Evolutionary conservation across 2,797 vertebrate genomes (phyloP), one percentile per base, ranked within the genome.

Genomic region (Acanthornis magna): DNA sequence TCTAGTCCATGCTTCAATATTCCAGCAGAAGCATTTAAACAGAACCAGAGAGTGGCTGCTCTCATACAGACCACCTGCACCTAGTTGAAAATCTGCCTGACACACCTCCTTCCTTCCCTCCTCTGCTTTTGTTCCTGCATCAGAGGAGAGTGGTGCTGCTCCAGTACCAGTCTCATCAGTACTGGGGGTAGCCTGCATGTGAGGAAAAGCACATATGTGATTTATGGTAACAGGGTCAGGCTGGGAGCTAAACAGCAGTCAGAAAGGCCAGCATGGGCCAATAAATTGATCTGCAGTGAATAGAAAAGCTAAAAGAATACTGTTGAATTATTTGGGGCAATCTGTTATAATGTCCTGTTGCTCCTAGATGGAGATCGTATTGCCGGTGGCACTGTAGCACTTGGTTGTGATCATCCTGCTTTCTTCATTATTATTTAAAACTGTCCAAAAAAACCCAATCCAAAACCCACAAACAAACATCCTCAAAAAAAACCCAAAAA

Each of bases 361-460:
- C 57, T 93, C 45, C 58, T 77, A 62, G 18, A 42, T 15, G 16
- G 47, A 65, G 55, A 50, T 36, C 38, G 38, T 43, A 17, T 40
- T 90, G 77, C 85, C 1, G 0, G 15, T 62, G 47, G 38, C 65
- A 54, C 40, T 9, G 3, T 53, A 80, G n/a, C 40, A 51, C 30
- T 77, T 74, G 34, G 25, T 42, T 84, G 61, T 68, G 26, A 47
- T 82, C 55, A 50, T 73, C 10, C 32, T 47, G 30, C 27, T 65
- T 22, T 50, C 58, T 62, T 34, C 22, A n/a, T 82, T 8, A 5
- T 61, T 43, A 48, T 38, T 66, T 68, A 77, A 67, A 74, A 47
- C 8, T 19, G 48, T 18, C 5, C 0, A 60, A 74, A 91, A 17
- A 63, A 62, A 9, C 1, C 3, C 13, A n/a, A 3, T 1, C 6